Conservation (phyloP, 2,113 vertebrate species). For the Donacobius atricapilla region DNA sequence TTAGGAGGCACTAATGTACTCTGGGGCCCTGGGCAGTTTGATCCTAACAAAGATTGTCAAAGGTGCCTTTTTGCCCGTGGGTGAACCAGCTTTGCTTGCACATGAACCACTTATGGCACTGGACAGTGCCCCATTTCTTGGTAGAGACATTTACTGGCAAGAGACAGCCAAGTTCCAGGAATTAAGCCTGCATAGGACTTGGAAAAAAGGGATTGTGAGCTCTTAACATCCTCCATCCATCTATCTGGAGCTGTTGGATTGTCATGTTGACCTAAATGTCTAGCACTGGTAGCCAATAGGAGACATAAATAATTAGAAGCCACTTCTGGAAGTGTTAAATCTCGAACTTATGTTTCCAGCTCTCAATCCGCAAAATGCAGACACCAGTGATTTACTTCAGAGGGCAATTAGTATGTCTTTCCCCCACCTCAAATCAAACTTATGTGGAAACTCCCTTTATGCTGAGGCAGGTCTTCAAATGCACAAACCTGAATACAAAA, state of each 20-base stretch:
- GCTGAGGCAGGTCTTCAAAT: not conserved
- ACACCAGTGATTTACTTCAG: not conserved
- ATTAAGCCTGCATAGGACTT: not conserved
- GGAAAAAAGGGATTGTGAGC: not conserved
- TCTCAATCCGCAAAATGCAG: not conserved
- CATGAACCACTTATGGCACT: not conserved
- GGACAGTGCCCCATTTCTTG: not conserved
- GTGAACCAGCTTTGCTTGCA: not conserved
- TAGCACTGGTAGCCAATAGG: not conserved
- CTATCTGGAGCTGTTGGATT: not conserved
- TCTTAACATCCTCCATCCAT: not conserved
- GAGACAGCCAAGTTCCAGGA: not conserved
- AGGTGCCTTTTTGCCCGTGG: not conserved
- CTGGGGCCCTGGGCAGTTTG: not conserved
- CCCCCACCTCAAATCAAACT: not conserved
- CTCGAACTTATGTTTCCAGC: not conserved
- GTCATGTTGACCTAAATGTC: rapidly evolving
- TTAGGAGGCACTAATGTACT: not conserved
- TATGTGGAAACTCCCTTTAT: not conserved
- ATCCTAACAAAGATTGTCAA: not conserved
- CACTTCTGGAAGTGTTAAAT: not conserved
- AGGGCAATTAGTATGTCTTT: not conserved
- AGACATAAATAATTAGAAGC: not conserved
- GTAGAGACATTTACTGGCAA: not conserved
- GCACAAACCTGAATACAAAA: not conserved